Base-by-base conservation (phyloP, 2,797 vertebrate genomes). In the Leptodactylus fallax region DNA sequence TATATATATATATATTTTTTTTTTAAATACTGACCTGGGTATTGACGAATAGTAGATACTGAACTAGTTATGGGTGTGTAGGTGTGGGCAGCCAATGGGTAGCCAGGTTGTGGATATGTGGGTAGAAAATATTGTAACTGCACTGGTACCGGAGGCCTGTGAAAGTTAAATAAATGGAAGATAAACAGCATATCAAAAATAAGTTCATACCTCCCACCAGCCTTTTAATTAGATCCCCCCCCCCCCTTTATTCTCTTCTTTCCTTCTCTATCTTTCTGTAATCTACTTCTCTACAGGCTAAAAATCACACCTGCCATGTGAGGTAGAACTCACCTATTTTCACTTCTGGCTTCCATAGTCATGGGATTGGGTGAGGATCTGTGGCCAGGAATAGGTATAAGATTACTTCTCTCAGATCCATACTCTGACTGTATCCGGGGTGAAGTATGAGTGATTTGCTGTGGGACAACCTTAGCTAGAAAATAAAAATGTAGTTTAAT, bases 41-140 rank as follows among this genome's bases (percentile, higher is more conserved):
- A 99, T 67, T 98, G 98, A 63, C 98, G 97, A 80, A 99, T 98
- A 88, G 97, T 97, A 72, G 98, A 98, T 56, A 99, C 97, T 0
- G 98, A 98, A 94, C 97, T 99, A 92, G 97, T 99, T 93, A 99
- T 99, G 78, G 97, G 98, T 79, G 98, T 99, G 88, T 99, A 99
- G 17, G 97, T 98, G 92, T 99, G 98, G 0, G 95, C 95, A 19
- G 98, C 95, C 95, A 98, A 91, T 6, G 97, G 97, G 86, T 98
- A 99, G 2, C 96, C 95, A 89, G 97, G 97, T 4, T 97, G 96
- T 0, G 97, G 96, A 91, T 99, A 99, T 0, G 98, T 95, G 3
- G 98, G 97, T 85, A 99, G 90, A 93, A 98, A 99, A 93, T 99
- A 99, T 91, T 99, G 98, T 95, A 99, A 97, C 93, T 99, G 98